Conservation (phyloP, 2,113 vertebrate genomes). For the Burhinus bistriatus region DNA sequence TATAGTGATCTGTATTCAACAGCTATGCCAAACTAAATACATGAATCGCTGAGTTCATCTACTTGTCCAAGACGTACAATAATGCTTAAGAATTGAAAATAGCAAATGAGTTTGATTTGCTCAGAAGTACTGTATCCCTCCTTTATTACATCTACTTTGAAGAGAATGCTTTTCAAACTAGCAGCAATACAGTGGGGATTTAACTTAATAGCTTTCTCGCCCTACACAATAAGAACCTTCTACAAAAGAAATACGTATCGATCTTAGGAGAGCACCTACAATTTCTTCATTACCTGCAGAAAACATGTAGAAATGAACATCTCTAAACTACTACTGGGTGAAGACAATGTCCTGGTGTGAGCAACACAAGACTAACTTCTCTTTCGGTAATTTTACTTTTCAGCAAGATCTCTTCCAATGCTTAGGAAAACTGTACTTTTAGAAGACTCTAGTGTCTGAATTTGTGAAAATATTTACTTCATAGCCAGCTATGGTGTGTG, state of each 20-base stretch:
- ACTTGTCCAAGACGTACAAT: background rate
- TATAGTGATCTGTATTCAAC: background rate
- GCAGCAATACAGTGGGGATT: background rate
- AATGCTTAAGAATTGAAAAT: background rate
- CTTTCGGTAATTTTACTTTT: background rate
- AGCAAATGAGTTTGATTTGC: background rate
- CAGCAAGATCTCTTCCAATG: background rate
- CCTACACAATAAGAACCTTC: background rate
- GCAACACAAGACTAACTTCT: background rate
- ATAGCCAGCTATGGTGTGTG: background rate
- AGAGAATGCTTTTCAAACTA: background rate
- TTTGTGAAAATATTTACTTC: background rate
- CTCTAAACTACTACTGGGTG: background rate
- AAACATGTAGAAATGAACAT: background rate
- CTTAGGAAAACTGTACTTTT: background rate
- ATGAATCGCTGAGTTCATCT: background rate
- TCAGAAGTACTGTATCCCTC: background rate
- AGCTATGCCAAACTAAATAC: background rate
- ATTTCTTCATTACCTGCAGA: background rate
- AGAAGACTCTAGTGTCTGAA: background rate
- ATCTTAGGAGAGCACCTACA: background rate
- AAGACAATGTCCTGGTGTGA: background rate
- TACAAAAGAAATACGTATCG: background rate
- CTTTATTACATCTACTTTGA: background rate
- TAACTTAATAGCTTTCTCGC: background rate